Evolutionary conservation across 2,797 vertebrate species (phyloP), one percentile per base, ranked within the genome.

Genomic region (Tarsius wallacei): DNA sequence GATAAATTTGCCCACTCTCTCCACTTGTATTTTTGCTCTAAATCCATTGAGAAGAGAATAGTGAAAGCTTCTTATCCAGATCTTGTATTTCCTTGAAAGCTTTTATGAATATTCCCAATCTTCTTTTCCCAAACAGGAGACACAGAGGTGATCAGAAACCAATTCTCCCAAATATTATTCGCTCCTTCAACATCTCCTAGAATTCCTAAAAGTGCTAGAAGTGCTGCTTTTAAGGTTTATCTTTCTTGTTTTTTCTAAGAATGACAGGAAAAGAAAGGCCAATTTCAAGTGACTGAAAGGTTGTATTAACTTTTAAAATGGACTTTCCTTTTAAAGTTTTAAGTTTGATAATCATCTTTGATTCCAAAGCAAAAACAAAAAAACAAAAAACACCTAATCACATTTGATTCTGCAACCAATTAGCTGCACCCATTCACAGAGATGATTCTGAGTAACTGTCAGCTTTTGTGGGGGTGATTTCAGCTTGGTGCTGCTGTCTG

Each of bases 1-100:
- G 96, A 93, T 97, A 90, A 96, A 92, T 97, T 91, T 93, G 16
- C 47, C 63, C 63, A 47, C 42, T 95, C 87, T 90, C 88, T 94
- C 26, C 9, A 59, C 53, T 64, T 68, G 42, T 31, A 51, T 59
- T 96, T 97, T 96, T 71, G 87, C 51, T 96, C 73, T 76, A 74
- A 95, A 88, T 92, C 80, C 73, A 93, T 28, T 86, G 81, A 89
- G 66, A 94, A 83, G 33, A 87, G 31, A 84, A 36, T 19, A 74
- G 47, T 22, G 42, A 81, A 90, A 80, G 33, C 22, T 42, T 90
- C 53, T 89, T 90, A 55, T 73, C 13, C 21, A 81, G 53, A 53
- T 88, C 24, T 24, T 42, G 1, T 81, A n/a, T 49, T 24, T 94
- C 53, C 68, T 96, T 85, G 87, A 96, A 81, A 81, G 55, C 12